These are phyloP conservation scores for Drosophila neocordata DNA, from an alignment of 1,140 invertebrate genomes.

Conservation along the genomic window DNA sequence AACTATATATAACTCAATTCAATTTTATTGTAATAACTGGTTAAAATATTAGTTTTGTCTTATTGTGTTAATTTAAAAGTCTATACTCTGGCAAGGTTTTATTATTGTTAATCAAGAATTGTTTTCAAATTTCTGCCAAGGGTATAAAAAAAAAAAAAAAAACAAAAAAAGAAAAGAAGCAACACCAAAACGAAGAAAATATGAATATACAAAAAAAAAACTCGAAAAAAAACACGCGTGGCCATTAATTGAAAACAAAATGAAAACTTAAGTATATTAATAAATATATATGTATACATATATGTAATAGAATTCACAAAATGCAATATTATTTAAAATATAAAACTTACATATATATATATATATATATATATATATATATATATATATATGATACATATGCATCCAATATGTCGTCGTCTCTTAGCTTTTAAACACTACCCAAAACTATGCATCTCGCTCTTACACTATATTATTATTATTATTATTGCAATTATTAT, in stretches of 20 bases:
- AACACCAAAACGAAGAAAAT: constrained; percentile 27
- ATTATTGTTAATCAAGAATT: too few species aligned
- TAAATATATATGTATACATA: constrained; percentile 12
- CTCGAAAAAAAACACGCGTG: constrained; percentile 48
- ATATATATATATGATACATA: constrained; percentile 37
- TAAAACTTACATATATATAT: constrained; percentile 13
- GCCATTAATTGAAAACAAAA: constrained; percentile 53
- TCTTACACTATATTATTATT: constrained; percentile 5
- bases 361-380: constrained; percentile 27
- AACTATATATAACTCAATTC: too few species aligned
- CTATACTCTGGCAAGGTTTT: too few species aligned
- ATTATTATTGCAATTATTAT: constrained; percentile 14
- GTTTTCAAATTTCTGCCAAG: neutral
- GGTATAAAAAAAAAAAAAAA: constrained; percentile 11
- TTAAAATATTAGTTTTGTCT: too few species aligned
- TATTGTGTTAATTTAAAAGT: too few species aligned
- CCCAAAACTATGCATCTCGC: constrained; percentile 7
- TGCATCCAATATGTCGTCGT: constrained; percentile 23
- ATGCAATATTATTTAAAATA: too few species aligned
- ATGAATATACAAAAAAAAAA: constrained; percentile 14
- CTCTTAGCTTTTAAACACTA: constrained; percentile 20
- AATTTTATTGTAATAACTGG: too few species aligned
- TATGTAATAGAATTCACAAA: neutral
- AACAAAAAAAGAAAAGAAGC: constrained; percentile 1
- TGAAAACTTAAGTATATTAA: constrained; percentile 27